These are phyloP conservation scores for Poecilus cupreus DNA, from an alignment of 2,888 invertebrate genomes.

Conservation along the genomic window DNA sequence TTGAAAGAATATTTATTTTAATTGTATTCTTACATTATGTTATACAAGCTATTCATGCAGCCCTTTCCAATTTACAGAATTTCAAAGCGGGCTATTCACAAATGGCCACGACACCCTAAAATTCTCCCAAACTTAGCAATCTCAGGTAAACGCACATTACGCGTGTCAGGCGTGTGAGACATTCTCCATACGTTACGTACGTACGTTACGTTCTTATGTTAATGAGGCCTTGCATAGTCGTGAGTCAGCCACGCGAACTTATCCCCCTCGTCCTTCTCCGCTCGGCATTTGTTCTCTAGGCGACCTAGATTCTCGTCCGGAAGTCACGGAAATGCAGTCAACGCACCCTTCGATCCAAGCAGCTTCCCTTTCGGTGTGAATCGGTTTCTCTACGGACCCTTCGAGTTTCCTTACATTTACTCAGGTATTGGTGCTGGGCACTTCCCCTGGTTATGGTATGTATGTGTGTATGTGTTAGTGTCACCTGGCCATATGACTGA, in stretches of 20 bases:
- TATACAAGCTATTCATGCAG: background rate
- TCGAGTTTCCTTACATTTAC: slow-evolving; percentile 1
- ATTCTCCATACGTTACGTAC: background rate
- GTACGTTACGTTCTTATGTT: slow-evolving; percentile 35
- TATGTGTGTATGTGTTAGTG: background rate
- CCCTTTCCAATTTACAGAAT: background rate
- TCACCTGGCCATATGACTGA: background rate
- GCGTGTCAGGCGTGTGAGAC: slow-evolving; percentile 43
- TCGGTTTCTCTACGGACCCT: background rate
- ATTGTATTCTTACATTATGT: no score
- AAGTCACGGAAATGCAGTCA: slow-evolving; percentile 31
- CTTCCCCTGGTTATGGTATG: background rate
- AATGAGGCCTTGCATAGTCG: slow-evolving; percentile 30
- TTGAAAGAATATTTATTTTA: no score
- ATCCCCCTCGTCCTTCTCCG: slow-evolving; percentile 4
- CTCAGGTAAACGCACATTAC: slow-evolving; percentile 26
- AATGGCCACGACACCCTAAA: background rate
- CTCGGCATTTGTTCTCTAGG: background rate
- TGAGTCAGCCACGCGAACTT: slow-evolving; percentile 34
- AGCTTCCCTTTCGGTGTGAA: slow-evolving; percentile 25
- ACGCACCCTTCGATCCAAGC: slow-evolving; percentile 1
- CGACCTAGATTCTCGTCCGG: slow-evolving; percentile 40
- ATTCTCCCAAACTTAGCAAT: background rate
- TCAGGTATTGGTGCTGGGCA: background rate
- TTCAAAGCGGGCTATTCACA: background rate